Evolutionary conservation across 2,797 vertebrate species (phyloP).

Genomic region (Mormyrus proboscirostris): DNA sequence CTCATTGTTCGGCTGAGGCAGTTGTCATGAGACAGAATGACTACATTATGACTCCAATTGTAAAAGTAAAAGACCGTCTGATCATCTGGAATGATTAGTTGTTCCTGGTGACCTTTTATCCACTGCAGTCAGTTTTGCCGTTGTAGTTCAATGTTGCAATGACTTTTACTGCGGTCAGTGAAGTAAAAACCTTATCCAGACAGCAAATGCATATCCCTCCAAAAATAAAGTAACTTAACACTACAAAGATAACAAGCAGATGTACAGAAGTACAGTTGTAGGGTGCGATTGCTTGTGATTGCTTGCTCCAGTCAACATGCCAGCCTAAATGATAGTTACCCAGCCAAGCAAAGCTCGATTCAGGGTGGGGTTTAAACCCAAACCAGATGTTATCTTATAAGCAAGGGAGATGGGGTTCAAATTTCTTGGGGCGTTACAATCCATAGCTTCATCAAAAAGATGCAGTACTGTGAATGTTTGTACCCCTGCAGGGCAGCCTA

Average conservation of each 20-base stretch:
- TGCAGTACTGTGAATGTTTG: neutral
- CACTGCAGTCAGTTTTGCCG: neutral
- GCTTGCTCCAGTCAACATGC: neutral
- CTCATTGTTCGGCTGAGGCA: neutral
- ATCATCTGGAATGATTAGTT: neutral
- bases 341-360: neutral
- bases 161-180: neutral
- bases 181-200: neutral
- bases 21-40: neutral
- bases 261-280: neutral
- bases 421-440: neutral
- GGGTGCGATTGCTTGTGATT: neutral
- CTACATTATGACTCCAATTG: neutral
- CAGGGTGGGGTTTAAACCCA: neutral
- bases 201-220: neutral
- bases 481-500: constrained; percentile 20
- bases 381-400: neutral
- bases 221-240: neutral
- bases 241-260: neutral
- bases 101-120: neutral
- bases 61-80: neutral
- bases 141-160: too few species aligned
- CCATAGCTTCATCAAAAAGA: neutral
- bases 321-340: neutral
- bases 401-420: neutral